Conservation (phyloP, 2,797 vertebrate genomes). For the Urocyon cinereoargenteus region DNA sequence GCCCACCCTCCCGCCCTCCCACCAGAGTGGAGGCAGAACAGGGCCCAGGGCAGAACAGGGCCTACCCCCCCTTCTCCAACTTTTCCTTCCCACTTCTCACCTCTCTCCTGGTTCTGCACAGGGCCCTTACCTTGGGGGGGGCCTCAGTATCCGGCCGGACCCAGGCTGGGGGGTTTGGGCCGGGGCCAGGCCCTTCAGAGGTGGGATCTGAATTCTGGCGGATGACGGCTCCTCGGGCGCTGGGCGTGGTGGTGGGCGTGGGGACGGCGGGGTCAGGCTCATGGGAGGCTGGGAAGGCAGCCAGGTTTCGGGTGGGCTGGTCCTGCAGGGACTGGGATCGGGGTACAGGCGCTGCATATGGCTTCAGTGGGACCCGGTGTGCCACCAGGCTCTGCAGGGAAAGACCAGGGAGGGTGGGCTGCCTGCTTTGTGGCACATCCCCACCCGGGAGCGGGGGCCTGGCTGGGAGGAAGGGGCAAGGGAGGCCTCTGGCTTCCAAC, state of each 20-base stretch:
- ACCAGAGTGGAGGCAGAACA: too few relatives aligned
- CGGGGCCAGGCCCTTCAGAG: slow-evolving; percentile 92
- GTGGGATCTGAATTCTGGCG: slow-evolving; percentile 97
- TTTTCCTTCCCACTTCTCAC: background rate
- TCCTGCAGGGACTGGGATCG: slow-evolving; percentile 97
- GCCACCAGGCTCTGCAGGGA: slow-evolving; percentile 94
- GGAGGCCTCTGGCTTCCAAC: background rate
- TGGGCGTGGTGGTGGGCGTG: slow-evolving; percentile 85
- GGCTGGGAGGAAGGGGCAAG: background rate
- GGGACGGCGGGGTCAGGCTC: slow-evolving; percentile 86
- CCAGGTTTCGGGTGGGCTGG: slow-evolving; percentile 95
- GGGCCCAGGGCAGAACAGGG: background rate
- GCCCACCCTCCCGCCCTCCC: background rate
- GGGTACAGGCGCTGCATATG: slow-evolving; percentile 95
- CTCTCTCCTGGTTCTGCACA: background rate
- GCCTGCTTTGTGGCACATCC: background rate
- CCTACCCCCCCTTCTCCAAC: background rate
- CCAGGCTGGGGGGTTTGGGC: slow-evolving; percentile 90
- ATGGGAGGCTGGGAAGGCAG: slow-evolving; percentile 93
- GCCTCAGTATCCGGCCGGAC: slow-evolving; percentile 92
- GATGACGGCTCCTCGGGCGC: slow-evolving; percentile 92
- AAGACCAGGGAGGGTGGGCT: slow-evolving; percentile 75
- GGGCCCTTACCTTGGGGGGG: slow-evolving; percentile 90
- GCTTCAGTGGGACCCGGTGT: slow-evolving; percentile 95
- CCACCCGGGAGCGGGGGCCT: slow-evolving; percentile 33